A percentile compares a stretch with the other conserved stretches of the same genome.
These are phyloP conservation scores for Selenia dentaria DNA, from an alignment of 2,888 invertebrate species.

Conservation along the genomic window DNA sequence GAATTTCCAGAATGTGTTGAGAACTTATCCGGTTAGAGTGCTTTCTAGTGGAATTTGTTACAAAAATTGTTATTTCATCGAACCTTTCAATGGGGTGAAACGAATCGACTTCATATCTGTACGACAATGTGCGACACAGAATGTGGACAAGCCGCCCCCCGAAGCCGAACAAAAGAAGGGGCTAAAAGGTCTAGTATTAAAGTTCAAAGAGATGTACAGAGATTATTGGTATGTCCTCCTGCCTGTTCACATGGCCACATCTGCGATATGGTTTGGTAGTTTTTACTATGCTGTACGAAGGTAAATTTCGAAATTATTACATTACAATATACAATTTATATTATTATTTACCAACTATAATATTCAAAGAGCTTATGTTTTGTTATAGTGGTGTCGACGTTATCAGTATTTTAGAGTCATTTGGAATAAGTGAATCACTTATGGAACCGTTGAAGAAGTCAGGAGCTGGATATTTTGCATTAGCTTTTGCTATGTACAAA, in stretches of 20 bases:
- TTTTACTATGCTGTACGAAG: conserved; percentile 95
- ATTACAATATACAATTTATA: conserved; percentile 15
- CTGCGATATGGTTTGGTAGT: conserved; percentile 93
- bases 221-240: conserved; percentile 98
- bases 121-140: conserved; percentile 49
- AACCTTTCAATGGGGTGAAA: conserved; percentile 38
- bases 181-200: conserved; percentile 82
- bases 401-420: conserved; percentile 88
- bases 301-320: conserved; percentile 83
- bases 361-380: too few relatives aligned
- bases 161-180: conserved; percentile 68
- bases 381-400: conserved; percentile 96
- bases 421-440: conserved; percentile 92
- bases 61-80: conserved; percentile 42
- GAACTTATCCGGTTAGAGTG: conserved; percentile 51
- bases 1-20: conserved; percentile 39
- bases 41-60: conserved; percentile 55
- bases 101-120: conserved; percentile 36
- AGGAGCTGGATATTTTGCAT: conserved; percentile 94
- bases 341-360: too few relatives aligned
- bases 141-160: conserved; percentile 35
- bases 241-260: conserved; percentile 96
- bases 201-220: conserved; percentile 95
- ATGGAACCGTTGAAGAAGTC: conserved; percentile 91
- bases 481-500: conserved; percentile 97